These are phyloP conservation scores for Darevskia mixta DNA, from an alignment of 2,797 vertebrate genomes.

Conservation along the genomic window DNA sequence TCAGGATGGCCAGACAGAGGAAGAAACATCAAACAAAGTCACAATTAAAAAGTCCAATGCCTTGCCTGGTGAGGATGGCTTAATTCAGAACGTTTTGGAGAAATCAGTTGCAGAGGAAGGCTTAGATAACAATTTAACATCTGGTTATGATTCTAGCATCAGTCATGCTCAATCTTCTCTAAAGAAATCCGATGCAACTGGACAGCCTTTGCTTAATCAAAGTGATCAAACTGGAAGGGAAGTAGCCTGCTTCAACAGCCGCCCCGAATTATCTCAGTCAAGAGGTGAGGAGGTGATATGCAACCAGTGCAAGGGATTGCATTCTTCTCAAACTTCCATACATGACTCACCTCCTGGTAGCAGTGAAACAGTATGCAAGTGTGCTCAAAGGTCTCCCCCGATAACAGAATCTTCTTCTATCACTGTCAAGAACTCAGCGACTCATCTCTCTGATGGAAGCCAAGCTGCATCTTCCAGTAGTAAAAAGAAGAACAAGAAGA, in stretches of 20 bases:
- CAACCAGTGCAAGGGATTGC: slow-evolving; percentile 30
- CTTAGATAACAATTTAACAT: slow-evolving; percentile 33
- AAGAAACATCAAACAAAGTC: slow-evolving; percentile 63
- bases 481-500: slow-evolving; percentile 69
- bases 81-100: slow-evolving; percentile 53
- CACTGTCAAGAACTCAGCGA: slow-evolving; percentile 40
- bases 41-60: slow-evolving; percentile 58
- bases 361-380: not conserved
- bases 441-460: slow-evolving; percentile 53
- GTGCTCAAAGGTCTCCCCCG: slow-evolving; percentile 36
- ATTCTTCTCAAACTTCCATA: slow-evolving; percentile 27
- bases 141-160: slow-evolving; percentile 44
- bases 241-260: slow-evolving; percentile 62
- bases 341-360: slow-evolving; percentile 24
- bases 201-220: slow-evolving; percentile 66
- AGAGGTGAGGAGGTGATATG: slow-evolving; percentile 54
- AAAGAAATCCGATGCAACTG: slow-evolving; percentile 34
- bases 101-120: slow-evolving; percentile 58
- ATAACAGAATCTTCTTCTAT: slow-evolving; percentile 41
- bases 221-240: slow-evolving; percentile 71
- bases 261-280: slow-evolving; percentile 59
- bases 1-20: slow-evolving; percentile 65
- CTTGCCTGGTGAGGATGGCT: slow-evolving; percentile 37
- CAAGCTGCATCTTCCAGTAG: slow-evolving; percentile 49
- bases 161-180: slow-evolving; percentile 49